Evolutionary conservation across 2,113 vertebrate genomes (phyloP), one percentile per base, ranked within the genome.

Genomic region (Mirounga angustirostris): DNA sequence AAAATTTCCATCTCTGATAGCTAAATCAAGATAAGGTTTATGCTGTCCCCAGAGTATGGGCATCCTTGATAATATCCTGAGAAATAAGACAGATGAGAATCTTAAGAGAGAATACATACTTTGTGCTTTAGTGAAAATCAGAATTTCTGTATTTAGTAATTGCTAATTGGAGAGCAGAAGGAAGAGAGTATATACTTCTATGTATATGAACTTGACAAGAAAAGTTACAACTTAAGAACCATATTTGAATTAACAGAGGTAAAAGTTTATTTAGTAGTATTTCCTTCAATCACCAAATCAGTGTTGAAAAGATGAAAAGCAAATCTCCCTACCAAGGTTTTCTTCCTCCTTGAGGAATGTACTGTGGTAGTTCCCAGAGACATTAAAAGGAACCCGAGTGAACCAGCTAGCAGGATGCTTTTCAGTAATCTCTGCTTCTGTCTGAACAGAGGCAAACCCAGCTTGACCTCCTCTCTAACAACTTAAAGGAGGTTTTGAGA

Each of bases 1-100:
- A 96, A 56, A 30, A 65, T 83, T 91, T 58, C 33, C 18, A n/a
- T 90, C 67, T 96, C 85, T 46, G 36, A 86, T 90, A 91, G 61
- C 54, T 76, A 89, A 61, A 63, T 84, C n/a, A 61, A 92, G 69
- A 81, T 83, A 71, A 79, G 52, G 63, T 95, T 93, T 71, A 43
- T 84, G 19, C 21, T 90, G 36, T 94, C 52, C 63, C 7, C n/a
- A 78, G 67, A 85, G 36, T 88, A 19, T 52, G 84, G 84, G 30
- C 80, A 28, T 61, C 33, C 21, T 74, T 97, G 86, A 71, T 73
- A 67, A 61, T 87, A 88, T 80, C n/a, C 76, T 91, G 28, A 87
- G 63, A 69, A 73, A 40, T 16, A 87, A 82, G 46, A 59, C 71
- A 84, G 78, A n/a, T n/a, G 52, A 85, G 54, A 82, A 36, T 95